Percentiles rank a stretch among this genome's conserved stretches.
These are phyloP conservation scores for Ceryle rudis DNA, from an alignment of 2,797 vertebrate species.

Conservation along the genomic window DNA sequence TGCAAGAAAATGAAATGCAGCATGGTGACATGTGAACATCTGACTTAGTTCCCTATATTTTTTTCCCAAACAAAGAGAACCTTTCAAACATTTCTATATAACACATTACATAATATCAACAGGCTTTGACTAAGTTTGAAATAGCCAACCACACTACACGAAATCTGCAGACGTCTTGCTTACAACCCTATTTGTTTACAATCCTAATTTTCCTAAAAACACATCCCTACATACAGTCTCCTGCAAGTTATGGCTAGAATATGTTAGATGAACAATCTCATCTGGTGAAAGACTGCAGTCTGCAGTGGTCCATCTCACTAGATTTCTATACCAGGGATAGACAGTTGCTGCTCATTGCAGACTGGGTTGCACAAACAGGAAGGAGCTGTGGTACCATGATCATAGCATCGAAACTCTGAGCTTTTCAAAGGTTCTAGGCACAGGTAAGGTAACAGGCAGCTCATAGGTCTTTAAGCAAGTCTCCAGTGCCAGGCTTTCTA, in stretches of 20 bases:
- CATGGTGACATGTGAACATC: not conserved
- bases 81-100: not conserved
- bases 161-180: not conserved
- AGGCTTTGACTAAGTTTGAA: not conserved
- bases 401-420: fast-evolving
- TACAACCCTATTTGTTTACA: not conserved
- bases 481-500: not conserved
- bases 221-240: not conserved
- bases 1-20: not conserved
- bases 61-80: not conserved
- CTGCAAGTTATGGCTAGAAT: not conserved
- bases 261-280: fast-evolving
- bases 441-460: not conserved
- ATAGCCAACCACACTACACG: not conserved
- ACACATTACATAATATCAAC: not conserved
- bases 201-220: not conserved
- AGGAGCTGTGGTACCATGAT: not conserved
- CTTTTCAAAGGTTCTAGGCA: not conserved
- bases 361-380: not conserved
- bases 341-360: not conserved
- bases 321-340: not conserved
- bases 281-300: not conserved
- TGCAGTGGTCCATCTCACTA: not conserved
- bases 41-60: not conserved
- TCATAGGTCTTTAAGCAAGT: not conserved